Evolutionary conservation across 53 echinoderm and acorn worm genomes (phyloP).

Genomic region (Pentamera pediparva): DNA sequence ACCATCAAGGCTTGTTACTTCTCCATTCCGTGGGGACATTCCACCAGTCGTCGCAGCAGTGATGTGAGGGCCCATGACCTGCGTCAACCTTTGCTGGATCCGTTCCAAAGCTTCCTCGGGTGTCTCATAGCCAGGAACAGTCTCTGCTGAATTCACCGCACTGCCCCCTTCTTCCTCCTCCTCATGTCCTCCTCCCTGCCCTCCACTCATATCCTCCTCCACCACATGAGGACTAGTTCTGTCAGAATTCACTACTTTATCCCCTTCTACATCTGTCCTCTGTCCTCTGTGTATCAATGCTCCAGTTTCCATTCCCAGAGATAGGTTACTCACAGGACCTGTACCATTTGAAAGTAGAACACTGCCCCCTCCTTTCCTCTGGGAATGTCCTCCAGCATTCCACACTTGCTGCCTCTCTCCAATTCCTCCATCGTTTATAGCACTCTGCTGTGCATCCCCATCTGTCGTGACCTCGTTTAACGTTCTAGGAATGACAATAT

Average conservation of each 20-base stretch:
- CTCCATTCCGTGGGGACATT: not conserved
- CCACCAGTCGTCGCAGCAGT: not conserved
- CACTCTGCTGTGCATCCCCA: constrained; percentile 38
- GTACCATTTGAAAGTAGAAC: no score
- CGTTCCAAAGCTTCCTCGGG: constrained; percentile 24
- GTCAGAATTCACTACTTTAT: not conserved
- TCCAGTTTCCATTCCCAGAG: not conserved
- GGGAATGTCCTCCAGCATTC: not conserved
- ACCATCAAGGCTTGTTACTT: not conserved
- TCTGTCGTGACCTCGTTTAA: constrained; percentile 78
- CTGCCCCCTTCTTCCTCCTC: not conserved
- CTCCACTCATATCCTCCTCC: not conserved
- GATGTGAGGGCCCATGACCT: not conserved
- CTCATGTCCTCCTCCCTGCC: not conserved
- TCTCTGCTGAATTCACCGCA: no score
- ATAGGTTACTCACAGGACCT: no score
- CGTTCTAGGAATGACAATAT: constrained; percentile 64
- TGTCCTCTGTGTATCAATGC: not conserved
- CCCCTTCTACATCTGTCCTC: not conserved
- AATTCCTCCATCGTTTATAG: not conserved
- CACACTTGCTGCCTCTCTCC: not conserved
- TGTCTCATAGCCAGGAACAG: not conserved
- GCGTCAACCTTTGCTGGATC: not conserved
- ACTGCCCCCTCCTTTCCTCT: not conserved
- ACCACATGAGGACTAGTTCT: not conserved